Conservation (phyloP, 2,888 invertebrate species). For the Drosophila picticornis region DNA sequence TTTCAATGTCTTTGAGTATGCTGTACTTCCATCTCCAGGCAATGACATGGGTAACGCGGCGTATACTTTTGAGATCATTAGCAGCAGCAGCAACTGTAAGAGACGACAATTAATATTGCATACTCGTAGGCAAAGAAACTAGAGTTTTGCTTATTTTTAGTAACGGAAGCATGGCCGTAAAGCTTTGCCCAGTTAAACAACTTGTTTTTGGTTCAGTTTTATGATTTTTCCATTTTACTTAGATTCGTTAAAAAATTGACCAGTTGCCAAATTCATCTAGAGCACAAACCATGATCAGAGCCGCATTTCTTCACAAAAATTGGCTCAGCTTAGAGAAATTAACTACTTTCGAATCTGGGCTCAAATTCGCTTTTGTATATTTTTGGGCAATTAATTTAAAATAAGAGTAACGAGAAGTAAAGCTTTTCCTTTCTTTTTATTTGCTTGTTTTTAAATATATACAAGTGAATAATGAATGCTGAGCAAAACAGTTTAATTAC, state of each 20-base stretch:
- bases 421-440: background rate
- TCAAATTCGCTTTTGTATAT: background rate
- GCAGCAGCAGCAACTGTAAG: slow-evolving; percentile 39
- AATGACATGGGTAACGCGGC: slow-evolving; percentile 34
- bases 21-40: slow-evolving; percentile 25
- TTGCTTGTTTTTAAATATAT: background rate
- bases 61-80: slow-evolving; percentile 62
- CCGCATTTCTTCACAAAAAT: too few relatives aligned
- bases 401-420: background rate
- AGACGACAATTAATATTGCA: slow-evolving; percentile 20
- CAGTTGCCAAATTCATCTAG: background rate
- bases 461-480: background rate
- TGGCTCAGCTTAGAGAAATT: background rate
- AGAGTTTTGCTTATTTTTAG: background rate
- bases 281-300: background rate
- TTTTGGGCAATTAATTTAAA: background rate
- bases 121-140: slow-evolving; percentile 43
- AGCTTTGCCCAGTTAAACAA: background rate
- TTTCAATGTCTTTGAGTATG: slow-evolving; percentile 42
- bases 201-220: background rate
- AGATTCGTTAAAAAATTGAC: background rate
- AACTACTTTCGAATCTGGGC: too few relatives aligned
- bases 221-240: background rate
- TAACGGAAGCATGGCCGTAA: background rate
- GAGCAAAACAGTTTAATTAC: background rate